Evolutionary conservation across 2,113 vertebrate genomes (phyloP), one percentile per base, ranked within the genome.

Genomic region (Xiphorhynchus elegans): DNA sequence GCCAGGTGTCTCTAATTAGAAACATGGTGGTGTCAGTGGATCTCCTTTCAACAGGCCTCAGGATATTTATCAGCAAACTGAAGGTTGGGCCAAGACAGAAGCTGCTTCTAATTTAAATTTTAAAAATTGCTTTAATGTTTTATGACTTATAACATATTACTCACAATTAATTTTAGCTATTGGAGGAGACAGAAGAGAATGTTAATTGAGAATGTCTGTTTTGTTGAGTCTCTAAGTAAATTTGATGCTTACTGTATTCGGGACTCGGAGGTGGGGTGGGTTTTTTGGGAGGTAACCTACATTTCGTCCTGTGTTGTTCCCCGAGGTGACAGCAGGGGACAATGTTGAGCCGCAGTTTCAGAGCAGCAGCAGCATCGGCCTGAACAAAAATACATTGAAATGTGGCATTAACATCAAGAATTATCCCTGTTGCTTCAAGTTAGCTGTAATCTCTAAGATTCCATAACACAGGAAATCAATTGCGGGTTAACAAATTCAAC

Each of bases 321-420:
- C 9, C 37, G 21, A 70, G 7, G 1, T 40, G 96, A 91, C 99
- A 98, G 97, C 95, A 98, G 99, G 98, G 99, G 99, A 98, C 99
- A 99, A 95, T 99, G 98, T 99, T 99, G 99, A 98, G 98, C 98
- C 96, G 97, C 93, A 56, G 97, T 95, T 90, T 55, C 80, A 53
- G 17, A 31, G 56, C 55, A 55, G 19, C 77, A 19, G 18, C 87
- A 39, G 56, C 31, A 50, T 18, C 55, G 8, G 64, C 15, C 72
- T 93, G 89, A 9, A 81, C 89, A 95, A 96, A 97, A 97, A 96
- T 88, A 64, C 95, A 64, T 73, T 74, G 96, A 97, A 97, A 96
- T 89, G 82, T 62, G 88, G 96, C 95, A 95, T 97, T 97, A 97
- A 95, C 97, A 95, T 96, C 97, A 86, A 94, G 96, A 98, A 97